Conservation (phyloP, 1,140 invertebrate genomes). For the Tetranychus cinnabarinus region DNA sequence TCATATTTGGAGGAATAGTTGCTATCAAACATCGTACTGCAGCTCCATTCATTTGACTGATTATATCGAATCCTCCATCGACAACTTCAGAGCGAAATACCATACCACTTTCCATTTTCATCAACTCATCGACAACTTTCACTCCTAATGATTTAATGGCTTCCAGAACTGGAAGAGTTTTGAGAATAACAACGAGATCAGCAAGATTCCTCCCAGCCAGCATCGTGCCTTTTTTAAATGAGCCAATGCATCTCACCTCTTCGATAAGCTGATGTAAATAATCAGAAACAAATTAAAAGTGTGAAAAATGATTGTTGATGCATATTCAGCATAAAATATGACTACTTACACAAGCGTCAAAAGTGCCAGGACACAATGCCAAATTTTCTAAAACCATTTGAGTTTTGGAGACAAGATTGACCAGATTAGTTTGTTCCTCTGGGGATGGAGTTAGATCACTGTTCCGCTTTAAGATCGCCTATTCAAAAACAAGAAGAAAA, state of each 20-base stretch:
- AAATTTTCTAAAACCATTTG: slow-evolving; percentile 76
- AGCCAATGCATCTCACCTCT: slow-evolving; percentile 82
- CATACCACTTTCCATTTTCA: slow-evolving; percentile 24
- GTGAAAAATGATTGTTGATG: slow-evolving; percentile 8
- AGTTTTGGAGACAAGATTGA: slow-evolving; percentile 76
- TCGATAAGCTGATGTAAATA: slow-evolving; percentile 55
- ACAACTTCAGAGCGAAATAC: slow-evolving; percentile 21
- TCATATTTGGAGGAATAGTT: slow-evolving; percentile 71
- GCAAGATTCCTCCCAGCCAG: slow-evolving; percentile 79
- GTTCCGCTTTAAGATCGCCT: slow-evolving; percentile 72
- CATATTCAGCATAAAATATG: not conserved
- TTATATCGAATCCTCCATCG: slow-evolving; percentile 19
- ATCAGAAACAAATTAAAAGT: slow-evolving; percentile 2
- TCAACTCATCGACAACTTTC: slow-evolving; percentile 63
- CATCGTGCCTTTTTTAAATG: slow-evolving; percentile 96
- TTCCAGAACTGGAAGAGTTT: slow-evolving; percentile 69
- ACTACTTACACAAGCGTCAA: slow-evolving; percentile 77
- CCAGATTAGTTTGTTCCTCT: slow-evolving; percentile 63
- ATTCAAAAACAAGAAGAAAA: not conserved
- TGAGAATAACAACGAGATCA: slow-evolving; percentile 91
- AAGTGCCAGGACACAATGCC: slow-evolving; percentile 68
- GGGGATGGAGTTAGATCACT: slow-evolving; percentile 65
- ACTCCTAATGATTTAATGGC: slow-evolving; percentile 71
- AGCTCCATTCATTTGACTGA: slow-evolving; percentile 30
- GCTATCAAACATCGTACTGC: slow-evolving; percentile 70